Percentiles rank a stretch among this genome's conserved stretches.
Conservation (phyloP, 2,113 vertebrate genomes). For the Phalacrocorax pelagicus region DNA sequence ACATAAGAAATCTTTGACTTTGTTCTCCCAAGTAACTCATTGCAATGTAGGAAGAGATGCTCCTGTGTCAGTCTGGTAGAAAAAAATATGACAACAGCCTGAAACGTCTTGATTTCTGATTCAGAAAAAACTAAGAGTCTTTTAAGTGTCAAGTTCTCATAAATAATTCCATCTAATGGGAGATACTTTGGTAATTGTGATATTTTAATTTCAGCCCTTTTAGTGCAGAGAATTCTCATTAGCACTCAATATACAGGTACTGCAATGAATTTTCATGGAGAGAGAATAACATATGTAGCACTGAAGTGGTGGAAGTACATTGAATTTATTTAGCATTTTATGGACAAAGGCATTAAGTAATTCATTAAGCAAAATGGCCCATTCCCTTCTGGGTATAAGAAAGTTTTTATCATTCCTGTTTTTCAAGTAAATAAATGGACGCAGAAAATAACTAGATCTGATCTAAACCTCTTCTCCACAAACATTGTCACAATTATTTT, state of each 20-base stretch:
- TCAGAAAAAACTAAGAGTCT: background rate
- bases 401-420: background rate
- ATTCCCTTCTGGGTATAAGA: background rate
- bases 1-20: background rate
- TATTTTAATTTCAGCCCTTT: conserved; percentile 55
- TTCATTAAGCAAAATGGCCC: background rate
- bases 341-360: background rate
- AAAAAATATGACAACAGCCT: background rate
- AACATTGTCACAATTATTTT: background rate
- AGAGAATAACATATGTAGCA: background rate
- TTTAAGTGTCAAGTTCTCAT: conserved; percentile 48
- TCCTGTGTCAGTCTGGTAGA: background rate
- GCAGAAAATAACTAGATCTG: background rate
- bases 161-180: conserved; percentile 59
- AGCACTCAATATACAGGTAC: background rate
- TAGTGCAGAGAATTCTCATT: conserved; percentile 47
- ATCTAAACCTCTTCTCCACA: background rate
- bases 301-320: background rate
- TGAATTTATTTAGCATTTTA: background rate
- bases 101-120: background rate
- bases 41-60: background rate
- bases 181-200: background rate
- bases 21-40: background rate
- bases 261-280: conserved; percentile 42
- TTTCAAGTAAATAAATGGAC: background rate